Conservation (phyloP, 2,888 invertebrate species). For the Sicus ferrugineus region DNA sequence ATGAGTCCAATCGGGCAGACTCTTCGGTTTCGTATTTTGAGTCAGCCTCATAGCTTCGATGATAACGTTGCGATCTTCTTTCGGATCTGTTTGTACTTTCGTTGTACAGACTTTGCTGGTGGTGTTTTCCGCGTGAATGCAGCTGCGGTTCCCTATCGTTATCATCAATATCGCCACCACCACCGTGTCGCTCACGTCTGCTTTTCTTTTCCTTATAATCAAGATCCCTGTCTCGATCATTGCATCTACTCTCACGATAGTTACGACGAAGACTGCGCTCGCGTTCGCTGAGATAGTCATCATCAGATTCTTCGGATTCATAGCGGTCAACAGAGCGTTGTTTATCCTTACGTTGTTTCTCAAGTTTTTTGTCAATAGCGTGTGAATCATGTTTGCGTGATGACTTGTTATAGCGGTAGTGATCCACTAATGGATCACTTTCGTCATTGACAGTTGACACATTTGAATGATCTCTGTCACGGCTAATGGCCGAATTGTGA, state of each 20-base stretch:
- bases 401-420: slow-evolving; percentile 23
- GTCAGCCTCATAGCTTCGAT: slow-evolving; percentile 69
- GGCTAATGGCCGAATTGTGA: slow-evolving; percentile 42
- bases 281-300: slow-evolving; percentile 68
- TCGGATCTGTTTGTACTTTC: slow-evolving; percentile 46
- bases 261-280: slow-evolving; percentile 66
- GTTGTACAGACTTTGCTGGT: background rate
- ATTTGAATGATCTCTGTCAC: slow-evolving; percentile 52
- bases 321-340: slow-evolving; percentile 52
- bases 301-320: slow-evolving; percentile 69
- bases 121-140: background rate
- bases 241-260: slow-evolving; percentile 66
- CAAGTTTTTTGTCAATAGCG: background rate
- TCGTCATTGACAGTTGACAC: slow-evolving; percentile 60
- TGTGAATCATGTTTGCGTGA: slow-evolving; percentile 13
- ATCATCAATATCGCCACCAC: background rate
- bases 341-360: slow-evolving; percentile 42
- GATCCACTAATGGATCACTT: slow-evolving; percentile 54
- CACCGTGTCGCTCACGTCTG: slow-evolving; percentile 46
- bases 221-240: slow-evolving; percentile 52
- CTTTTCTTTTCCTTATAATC: slow-evolving; percentile 52
- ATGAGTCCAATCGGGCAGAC: slow-evolving; percentile 52
- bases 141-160: background rate
- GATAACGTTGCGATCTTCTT: slow-evolving; percentile 47
- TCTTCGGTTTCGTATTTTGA: slow-evolving; percentile 75